Conservation (phyloP, 2,113 vertebrate genomes). For the Carettochelys insculpta region DNA sequence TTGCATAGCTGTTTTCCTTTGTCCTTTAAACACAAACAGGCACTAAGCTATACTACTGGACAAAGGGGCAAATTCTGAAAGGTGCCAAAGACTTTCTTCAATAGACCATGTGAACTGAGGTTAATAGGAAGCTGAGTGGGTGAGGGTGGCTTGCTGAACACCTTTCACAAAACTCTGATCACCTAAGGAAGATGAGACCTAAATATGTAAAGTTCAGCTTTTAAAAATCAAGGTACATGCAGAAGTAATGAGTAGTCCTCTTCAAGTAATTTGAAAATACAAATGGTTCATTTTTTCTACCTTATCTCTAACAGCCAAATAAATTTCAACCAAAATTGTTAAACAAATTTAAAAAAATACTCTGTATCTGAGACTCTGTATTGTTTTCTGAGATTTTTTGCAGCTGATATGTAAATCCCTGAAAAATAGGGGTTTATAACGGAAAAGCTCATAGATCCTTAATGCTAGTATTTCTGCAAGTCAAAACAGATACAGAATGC, state of each 20-base stretch:
- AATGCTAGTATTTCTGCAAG: neutral
- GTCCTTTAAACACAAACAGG: neutral
- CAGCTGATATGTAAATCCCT: neutral
- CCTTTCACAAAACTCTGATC: neutral
- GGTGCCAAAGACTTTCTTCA: neutral
- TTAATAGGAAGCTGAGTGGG: neutral
- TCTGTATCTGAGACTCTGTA: constrained; percentile 2
- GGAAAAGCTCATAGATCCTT: constrained; percentile 3
- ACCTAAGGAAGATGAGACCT: neutral
- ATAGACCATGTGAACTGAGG: neutral
- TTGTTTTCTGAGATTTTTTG: neutral
- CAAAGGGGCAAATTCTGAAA: neutral
- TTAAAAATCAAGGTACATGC: neutral
- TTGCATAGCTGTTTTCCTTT: fast-evolving
- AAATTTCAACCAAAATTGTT: neutral
- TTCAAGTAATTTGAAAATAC: constrained; percentile 8
- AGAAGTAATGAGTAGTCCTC: constrained; percentile 19
- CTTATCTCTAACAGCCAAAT: neutral
- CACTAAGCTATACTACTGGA: neutral
- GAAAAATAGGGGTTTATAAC: constrained; percentile 11
- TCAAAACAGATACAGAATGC: neutral
- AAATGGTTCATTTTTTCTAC: neutral
- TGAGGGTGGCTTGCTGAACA: neutral
- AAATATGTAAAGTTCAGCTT: neutral
- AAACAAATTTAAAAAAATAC: neutral